Evolutionary conservation across 2,888 invertebrate species (phyloP).

Genomic region (Cataglyphis rosenhaueri): DNA sequence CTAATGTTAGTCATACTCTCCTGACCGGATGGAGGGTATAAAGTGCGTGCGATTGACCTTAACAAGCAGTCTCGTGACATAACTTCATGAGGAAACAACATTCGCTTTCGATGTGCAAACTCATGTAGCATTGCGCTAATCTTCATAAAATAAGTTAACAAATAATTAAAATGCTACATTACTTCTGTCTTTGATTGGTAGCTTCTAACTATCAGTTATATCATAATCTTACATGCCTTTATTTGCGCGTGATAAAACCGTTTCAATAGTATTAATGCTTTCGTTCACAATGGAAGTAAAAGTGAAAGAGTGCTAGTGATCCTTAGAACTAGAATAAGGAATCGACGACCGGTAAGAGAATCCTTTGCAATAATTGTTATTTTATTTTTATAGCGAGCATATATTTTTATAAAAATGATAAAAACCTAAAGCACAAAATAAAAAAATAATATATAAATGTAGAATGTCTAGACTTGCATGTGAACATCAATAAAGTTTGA

Average conservation of each 20-base stretch:
- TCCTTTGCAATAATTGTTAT: background rate
- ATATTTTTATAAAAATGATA: background rate
- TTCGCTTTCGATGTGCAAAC: background rate
- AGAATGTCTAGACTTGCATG: background rate
- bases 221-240: background rate
- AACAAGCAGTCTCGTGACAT: background rate
- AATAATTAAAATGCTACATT: background rate
- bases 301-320: background rate
- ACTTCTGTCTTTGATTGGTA: background rate
- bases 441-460: background rate
- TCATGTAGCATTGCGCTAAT: background rate
- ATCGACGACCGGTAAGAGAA: background rate
- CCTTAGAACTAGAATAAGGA: background rate
- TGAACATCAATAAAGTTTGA: background rate
- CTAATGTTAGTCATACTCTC: too few species aligned
- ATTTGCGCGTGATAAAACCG: background rate
- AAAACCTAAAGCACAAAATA: background rate
- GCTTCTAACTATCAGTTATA: background rate
- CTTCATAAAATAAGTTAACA: background rate
- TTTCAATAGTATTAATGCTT: background rate
- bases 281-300: background rate
- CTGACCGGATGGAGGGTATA: conserved; percentile 1
- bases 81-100: background rate
- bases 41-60: background rate
- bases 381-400: background rate